These are phyloP conservation scores for Allenopithecus nigroviridis DNA, from an alignment of 2,797 vertebrate genomes.

Conservation along the genomic window DNA sequence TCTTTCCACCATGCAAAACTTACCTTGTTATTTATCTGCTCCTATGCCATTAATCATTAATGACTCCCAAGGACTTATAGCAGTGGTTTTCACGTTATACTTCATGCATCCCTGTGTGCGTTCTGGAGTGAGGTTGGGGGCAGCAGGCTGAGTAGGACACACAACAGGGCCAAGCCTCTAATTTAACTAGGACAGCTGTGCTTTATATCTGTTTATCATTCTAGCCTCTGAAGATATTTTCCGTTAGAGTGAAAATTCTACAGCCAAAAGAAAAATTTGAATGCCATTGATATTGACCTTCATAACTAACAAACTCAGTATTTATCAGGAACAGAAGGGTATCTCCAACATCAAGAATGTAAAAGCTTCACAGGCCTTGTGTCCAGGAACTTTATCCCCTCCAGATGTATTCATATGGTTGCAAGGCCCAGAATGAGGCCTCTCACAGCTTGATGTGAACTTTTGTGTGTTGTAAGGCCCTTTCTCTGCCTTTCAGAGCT, in stretches of 20 bases:
- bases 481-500: not conserved
- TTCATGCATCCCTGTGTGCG: not conserved
- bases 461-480: not conserved
- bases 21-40: not conserved
- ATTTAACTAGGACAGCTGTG: not conserved
- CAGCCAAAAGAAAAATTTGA: slow-evolving; percentile 21
- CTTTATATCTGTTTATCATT: slow-evolving; percentile 29
- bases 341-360: not conserved
- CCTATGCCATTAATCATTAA: not conserved
- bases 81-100: not conserved
- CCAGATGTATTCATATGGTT: not conserved
- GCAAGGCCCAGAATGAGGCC: not conserved
- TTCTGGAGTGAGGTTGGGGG: not conserved
- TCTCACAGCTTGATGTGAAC: not conserved
- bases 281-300: not conserved
- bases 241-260: slow-evolving; percentile 20
- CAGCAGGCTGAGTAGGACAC: not conserved
- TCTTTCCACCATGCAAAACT: not conserved
- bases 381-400: not conserved
- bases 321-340: slow-evolving; percentile 16
- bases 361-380: not conserved
- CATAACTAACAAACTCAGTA: not conserved
- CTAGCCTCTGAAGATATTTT: not conserved
- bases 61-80: not conserved
- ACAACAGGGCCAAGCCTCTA: not conserved